Conservation (phyloP, 2,797 vertebrate genomes). For the Gymnoscopelus microlampas region DNA sequence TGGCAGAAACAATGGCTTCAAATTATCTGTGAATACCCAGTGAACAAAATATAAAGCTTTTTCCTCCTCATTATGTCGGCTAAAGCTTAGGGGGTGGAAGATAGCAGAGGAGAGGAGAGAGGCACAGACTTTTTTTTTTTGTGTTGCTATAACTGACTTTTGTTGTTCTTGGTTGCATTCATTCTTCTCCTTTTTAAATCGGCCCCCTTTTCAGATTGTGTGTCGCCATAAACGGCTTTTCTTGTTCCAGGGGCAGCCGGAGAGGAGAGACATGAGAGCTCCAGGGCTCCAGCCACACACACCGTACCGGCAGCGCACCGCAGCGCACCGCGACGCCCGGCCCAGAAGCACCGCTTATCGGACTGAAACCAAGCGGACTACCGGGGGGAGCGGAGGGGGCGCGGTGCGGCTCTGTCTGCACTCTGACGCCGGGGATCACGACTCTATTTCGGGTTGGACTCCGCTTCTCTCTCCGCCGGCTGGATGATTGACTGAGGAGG, state of each 20-base stretch:
- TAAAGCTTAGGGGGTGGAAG: constrained; percentile 88
- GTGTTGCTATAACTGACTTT: constrained; percentile 94
- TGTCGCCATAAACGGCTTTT: constrained; percentile 98
- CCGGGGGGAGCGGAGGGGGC: constrained; percentile 46
- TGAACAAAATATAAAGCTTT: constrained; percentile 99
- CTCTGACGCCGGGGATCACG: constrained; percentile 66
- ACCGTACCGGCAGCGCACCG: constrained; percentile 65
- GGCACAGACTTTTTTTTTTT: constrained; percentile 71
- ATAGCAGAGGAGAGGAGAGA: constrained; percentile 83
- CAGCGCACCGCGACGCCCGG: constrained; percentile 74
- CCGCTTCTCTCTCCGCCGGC: constrained; percentile 31
- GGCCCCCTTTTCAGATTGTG: constrained; percentile 94
- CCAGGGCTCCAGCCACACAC: constrained; percentile 33
- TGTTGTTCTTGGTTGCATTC: constrained; percentile 99
- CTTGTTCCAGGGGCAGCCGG: constrained; percentile 91
- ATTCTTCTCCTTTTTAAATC: constrained; percentile 97
- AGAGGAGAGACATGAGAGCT: constrained; percentile 58
- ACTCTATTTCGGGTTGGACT: constrained; percentile 59
- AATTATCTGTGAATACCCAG: constrained; percentile 99
- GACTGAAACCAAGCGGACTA: constrained; percentile 66
- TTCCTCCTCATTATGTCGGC: constrained; percentile 92
- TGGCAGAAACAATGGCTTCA: constrained; percentile 99
- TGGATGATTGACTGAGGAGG: neutral
- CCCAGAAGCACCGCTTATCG: constrained; percentile 26
- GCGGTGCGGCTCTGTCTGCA: constrained; percentile 27